These are phyloP conservation scores for Anseranas semipalmata DNA, from an alignment of 2,113 vertebrate genomes.

Conservation along the genomic window DNA sequence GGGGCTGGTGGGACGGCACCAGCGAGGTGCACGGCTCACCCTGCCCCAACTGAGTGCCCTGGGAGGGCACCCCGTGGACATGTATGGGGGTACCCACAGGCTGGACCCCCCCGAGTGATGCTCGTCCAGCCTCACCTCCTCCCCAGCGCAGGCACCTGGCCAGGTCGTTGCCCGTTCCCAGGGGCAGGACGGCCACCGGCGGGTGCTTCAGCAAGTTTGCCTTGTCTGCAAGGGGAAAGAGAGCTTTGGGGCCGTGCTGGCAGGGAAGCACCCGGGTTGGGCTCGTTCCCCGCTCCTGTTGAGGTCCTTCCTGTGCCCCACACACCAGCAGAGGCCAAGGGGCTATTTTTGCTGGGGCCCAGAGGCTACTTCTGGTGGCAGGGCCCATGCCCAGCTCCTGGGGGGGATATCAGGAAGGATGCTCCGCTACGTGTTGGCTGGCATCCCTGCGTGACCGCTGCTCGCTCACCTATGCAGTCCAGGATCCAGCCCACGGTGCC, in stretches of 20 bases:
- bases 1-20: accelerated
- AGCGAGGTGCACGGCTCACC: accelerated
- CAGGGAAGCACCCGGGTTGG: neutral
- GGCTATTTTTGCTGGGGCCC: neutral
- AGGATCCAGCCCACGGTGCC: constrained; percentile 83
- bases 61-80: neutral
- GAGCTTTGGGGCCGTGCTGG: neutral
- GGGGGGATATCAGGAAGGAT: accelerated
- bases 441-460: neutral
- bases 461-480: constrained; percentile 80
- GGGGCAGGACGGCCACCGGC: constrained; percentile 76
- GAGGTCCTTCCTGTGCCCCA: neutral
- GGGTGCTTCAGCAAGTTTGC: constrained; percentile 76
- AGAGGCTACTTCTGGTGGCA: neutral
- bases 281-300: neutral
- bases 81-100: accelerated
- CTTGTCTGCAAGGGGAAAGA: constrained; percentile 72
- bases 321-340: no score
- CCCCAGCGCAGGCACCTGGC: constrained; percentile 84
- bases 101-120: accelerated
- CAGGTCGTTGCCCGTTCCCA: constrained; percentile 82
- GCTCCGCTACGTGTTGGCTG: neutral
- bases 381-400: accelerated
- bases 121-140: constrained; percentile 71
- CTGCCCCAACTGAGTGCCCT: neutral